These are phyloP conservation scores for human (Homo sapiens) DNA, from an alignment of 2,113 vertebrate species.

Conservation along the genomic window DNA sequence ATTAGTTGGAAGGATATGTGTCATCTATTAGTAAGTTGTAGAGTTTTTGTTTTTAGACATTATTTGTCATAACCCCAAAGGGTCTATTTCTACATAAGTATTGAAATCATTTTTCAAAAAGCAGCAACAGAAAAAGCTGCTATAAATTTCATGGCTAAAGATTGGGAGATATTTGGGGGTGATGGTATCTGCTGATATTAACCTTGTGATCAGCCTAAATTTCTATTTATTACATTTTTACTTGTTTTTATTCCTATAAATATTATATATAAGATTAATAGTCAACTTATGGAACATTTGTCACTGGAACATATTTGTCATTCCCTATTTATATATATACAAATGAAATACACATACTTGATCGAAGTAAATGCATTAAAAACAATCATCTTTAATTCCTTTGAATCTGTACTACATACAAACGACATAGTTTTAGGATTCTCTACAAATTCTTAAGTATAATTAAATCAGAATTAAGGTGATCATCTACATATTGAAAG, in stretches of 20 bases:
- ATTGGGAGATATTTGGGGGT: not conserved
- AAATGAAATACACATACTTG: not conserved
- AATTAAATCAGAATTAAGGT: not conserved
- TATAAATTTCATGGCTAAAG: not conserved
- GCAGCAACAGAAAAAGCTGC: not conserved
- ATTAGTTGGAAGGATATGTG: not conserved
- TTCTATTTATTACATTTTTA: not conserved
- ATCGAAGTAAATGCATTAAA: not conserved
- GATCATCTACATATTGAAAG: not conserved
- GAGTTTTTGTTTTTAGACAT: not conserved
- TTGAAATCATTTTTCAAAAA: conserved; percentile 31
- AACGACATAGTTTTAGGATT: not conserved
- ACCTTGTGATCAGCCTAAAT: not conserved
- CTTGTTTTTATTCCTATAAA: not conserved
- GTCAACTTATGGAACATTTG: not conserved
- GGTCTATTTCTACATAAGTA: not conserved
- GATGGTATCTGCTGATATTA: not conserved
- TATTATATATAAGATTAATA: not conserved
- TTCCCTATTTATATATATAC: not conserved
- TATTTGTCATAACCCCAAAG: not conserved
- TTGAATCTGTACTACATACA: not conserved
- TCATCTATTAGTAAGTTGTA: not conserved
- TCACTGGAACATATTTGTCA: not conserved
- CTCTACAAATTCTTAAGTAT: not conserved
- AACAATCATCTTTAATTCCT: not conserved